phyloP scores from a whole-genome alignment of 2,113 vertebrate species.

The Rhodinocichla rosea region DNA sequence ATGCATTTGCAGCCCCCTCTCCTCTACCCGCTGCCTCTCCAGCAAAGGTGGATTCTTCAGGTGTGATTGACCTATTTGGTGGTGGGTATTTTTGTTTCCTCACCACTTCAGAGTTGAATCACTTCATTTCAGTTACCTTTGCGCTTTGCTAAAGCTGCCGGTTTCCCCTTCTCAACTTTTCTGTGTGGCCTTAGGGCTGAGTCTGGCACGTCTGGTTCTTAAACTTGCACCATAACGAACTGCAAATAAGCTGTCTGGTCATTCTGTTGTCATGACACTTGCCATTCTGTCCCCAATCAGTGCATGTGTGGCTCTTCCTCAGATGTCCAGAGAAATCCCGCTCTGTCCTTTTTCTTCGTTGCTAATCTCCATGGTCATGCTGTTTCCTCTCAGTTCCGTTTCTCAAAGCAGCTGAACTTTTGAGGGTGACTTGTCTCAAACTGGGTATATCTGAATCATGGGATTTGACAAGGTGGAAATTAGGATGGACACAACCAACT shows the following conservation, averaged over 20 bases:
- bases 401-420: slow-evolving; percentile 47
- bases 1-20: slow-evolving; percentile 87
- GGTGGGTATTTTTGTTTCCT: slow-evolving; percentile 82
- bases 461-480: slow-evolving; percentile 13
- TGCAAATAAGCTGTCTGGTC: slow-evolving; percentile 15
- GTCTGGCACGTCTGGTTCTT: neutral
- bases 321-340: neutral
- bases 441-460: neutral
- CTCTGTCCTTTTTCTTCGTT: neutral
- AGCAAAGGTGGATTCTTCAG: slow-evolving; percentile 84
- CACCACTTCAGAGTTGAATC: slow-evolving; percentile 33
- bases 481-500: neutral
- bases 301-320: slow-evolving; percentile 6
- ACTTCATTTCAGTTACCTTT: slow-evolving; percentile 45
- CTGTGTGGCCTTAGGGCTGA: neutral
- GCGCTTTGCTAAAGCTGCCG: neutral
- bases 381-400: neutral
- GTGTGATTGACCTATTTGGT: slow-evolving; percentile 96
- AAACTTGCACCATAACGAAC: neutral
- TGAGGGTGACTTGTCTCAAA: neutral
- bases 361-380: neutral
- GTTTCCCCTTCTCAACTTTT: neutral
- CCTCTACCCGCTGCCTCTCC: slow-evolving; percentile 84
- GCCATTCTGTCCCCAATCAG: neutral
- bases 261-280: neutral